A percentile compares a stretch with the other conserved stretches of the same genome.
These are phyloP conservation scores for Poecilia picta DNA, from an alignment of 2,797 vertebrate species.

Conservation along the genomic window DNA sequence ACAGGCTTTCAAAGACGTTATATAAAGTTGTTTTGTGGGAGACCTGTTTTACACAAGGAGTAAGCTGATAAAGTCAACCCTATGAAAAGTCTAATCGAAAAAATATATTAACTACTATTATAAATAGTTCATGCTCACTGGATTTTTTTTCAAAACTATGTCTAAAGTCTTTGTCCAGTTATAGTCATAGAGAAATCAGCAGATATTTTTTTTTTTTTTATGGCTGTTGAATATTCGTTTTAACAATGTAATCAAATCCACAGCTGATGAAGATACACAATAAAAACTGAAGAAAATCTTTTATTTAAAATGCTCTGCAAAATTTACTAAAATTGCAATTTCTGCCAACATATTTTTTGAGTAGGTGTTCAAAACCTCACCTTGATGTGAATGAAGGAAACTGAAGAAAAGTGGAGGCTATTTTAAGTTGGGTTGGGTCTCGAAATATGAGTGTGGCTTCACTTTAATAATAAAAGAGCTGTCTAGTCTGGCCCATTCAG, in stretches of 20 bases:
- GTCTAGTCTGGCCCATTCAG: no score
- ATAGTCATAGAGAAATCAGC: background rate
- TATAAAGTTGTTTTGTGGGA: background rate
- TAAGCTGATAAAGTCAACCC: background rate
- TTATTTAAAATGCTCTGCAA: background rate
- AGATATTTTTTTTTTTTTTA: background rate
- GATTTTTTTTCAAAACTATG: background rate
- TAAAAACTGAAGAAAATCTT: background rate
- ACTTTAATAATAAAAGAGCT: no score
- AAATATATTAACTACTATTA: no score
- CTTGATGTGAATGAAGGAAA: background rate
- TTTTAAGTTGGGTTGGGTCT: background rate
- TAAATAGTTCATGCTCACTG: background rate
- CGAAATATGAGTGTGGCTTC: no score
- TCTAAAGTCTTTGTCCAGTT: background rate
- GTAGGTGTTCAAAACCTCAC: background rate
- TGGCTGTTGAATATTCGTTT: background rate
- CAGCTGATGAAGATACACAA: background rate
- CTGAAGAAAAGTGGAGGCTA: background rate
- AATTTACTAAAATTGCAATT: background rate
- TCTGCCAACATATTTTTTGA: background rate
- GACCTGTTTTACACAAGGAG: background rate
- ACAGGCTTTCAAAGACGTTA: background rate
- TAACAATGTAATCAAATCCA: background rate
- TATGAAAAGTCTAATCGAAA: background rate